Conservation (phyloP, 2,888 invertebrate species). For the Cosmorhoe ocellata region DNA sequence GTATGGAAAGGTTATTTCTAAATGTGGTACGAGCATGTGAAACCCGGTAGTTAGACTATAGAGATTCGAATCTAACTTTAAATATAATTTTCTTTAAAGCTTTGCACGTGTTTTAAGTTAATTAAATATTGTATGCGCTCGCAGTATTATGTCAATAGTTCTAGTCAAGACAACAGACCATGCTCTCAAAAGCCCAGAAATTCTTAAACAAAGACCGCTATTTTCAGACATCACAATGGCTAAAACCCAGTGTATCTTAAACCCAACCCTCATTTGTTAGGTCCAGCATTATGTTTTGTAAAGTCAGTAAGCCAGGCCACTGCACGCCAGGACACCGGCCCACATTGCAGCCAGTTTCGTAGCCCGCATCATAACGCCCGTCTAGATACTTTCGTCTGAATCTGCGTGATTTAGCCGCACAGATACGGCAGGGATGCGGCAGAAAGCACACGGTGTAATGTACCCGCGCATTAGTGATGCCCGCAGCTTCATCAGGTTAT, state of each 20-base stretch:
- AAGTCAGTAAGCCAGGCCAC: conserved; percentile 12
- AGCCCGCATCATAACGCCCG: neutral
- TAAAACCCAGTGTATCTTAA: conserved; percentile 1
- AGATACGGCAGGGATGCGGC: no score
- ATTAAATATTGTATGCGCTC: no score
- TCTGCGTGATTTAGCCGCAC: neutral
- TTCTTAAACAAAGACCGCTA: no score
- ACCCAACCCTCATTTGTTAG: conserved; percentile 14
- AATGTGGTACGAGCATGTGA: conserved; percentile 6
- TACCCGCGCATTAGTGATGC: conserved; percentile 8
- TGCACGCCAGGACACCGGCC: conserved; percentile 14
- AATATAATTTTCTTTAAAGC: no score
- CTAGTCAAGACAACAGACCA: no score
- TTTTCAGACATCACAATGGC: no score
- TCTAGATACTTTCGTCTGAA: neutral
- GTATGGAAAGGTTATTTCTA: conserved; percentile 6
- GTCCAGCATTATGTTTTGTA: conserved; percentile 19
- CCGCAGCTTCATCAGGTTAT: conserved; percentile 5
- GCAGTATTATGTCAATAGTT: no score
- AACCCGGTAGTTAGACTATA: neutral
- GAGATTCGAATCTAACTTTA: no score
- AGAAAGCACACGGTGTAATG: neutral
- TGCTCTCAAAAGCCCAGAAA: no score
- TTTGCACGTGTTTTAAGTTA: no score
- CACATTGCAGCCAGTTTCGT: conserved; percentile 1